Evolutionary conservation across 2,797 vertebrate species (phyloP), one percentile per base, ranked within the genome.

Genomic region (Menidia menidia): DNA sequence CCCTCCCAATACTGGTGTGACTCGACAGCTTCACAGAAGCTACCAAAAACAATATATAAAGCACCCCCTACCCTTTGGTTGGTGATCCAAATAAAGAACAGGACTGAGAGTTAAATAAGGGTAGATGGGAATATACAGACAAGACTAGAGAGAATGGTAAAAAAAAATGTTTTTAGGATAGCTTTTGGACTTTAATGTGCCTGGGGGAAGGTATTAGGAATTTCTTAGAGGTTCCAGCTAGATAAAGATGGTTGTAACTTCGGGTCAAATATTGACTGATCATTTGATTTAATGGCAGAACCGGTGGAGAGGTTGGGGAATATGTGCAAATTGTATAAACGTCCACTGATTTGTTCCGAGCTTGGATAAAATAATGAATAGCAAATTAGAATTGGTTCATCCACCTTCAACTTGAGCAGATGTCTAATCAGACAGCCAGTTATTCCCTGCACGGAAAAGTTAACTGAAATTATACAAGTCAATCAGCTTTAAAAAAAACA

Each of bases 1-100:
- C 73, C 68, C 81, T 81, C 65, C 30, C 32, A 61, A 31, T n/a
- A 2, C 18, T 6, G 10, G 45, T 18, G 68, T 87, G 35, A 61
- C 45, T 3, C n/a, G 90, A 91, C 88, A 90, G 86, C 68, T 84
- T 52, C 45, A 45, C 67, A 79, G 71, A 44, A 80, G 73, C 55
- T 35, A 62, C 43, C 73, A 48, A 77, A 76, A 68, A 62, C 65
- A 72, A 63, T 31, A 56, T 61, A 60, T 53, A 77, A 72, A 68
- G 72, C 67, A 69, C 77, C 80, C 75, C 64, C 68, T 71, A 51
- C 66, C 57, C 44, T 79, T 60, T 35, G 51, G 50, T 44, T 75
- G 72, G 75, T 63, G 71, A 25, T 52, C 50, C 61, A 62, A 66
- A 77, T 63, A 68, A 42, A 68, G 48, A 70, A 41, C 54, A 60